phyloP scores from a whole-genome alignment of 2,113 vertebrate genomes.

The Perccottus glenii region DNA sequence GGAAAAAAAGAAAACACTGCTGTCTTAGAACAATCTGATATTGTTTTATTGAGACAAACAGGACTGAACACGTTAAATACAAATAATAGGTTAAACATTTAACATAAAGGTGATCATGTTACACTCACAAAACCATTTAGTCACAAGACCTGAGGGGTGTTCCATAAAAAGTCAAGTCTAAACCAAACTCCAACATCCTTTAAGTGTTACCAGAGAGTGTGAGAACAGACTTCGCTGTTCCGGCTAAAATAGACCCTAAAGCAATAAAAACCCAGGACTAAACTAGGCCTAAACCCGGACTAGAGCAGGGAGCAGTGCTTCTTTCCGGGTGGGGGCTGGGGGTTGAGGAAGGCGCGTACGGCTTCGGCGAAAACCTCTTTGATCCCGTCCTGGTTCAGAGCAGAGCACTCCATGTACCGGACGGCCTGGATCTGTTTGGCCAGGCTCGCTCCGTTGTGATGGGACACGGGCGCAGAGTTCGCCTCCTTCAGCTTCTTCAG shows the following conservation, averaged over 20 bases:
- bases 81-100: background rate
- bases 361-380: constrained; percentile 92
- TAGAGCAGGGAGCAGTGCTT: constrained; percentile 87
- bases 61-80: constrained; percentile 3
- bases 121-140: background rate
- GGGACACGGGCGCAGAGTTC: constrained; percentile 87
- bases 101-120: background rate
- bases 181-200: no score
- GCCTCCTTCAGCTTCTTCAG: constrained; percentile 92
- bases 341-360: constrained; percentile 89
- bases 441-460: constrained; percentile 86
- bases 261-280: background rate
- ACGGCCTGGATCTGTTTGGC: constrained; percentile 90
- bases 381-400: constrained; percentile 94
- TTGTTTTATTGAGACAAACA: background rate
- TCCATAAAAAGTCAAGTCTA: no score
- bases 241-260: background rate
- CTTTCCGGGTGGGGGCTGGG: constrained; percentile 79
- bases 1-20: no score
- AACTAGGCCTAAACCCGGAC: background rate
- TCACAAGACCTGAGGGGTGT: background rate
- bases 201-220: no score
- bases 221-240: no score
- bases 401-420: constrained; percentile 94
- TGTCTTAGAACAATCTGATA: no score